Evolutionary conservation across 2,113 vertebrate species (phyloP), one percentile per base, ranked within the genome.

Genomic region (Rynchops niger): DNA sequence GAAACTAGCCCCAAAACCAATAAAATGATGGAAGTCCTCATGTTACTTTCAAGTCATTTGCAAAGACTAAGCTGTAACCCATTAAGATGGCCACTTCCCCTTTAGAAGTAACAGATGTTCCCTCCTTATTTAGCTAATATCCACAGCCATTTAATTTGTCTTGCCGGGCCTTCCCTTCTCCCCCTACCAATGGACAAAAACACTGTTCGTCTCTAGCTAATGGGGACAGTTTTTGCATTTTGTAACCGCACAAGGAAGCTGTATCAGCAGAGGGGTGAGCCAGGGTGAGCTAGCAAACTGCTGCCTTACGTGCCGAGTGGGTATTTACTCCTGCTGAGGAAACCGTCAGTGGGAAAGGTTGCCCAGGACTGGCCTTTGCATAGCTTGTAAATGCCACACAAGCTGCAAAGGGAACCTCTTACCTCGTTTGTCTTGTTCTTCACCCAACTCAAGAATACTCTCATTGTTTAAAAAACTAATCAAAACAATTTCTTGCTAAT

Each of bases 31-130:
- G 72, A 96, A 93, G 47, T 40, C 13, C 12, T 77, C 30, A 26
- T 66, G 50, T 66, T 62, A 61, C 67, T 92, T 93, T 90, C 79
- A 78, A 73, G 53, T 73, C 19, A 84, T 90, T 90, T 93, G 89
- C 70, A 86, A 90, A 94, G 43, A 38, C 23, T 56, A 22, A 95
- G 12, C 56, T 62, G 78, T 59, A 82, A 80, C 45, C 58, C 50
- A 40, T 53, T 55, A 63, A 78, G 52, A 58, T 4, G 58, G 62
- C 49, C 91, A 92, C 95, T 98, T 98, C 97, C 91, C 73, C 30
- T 95, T 94, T 11, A 93, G 70, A 73, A 91, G 88, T 40, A 93
- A 74, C 96, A 96, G 96, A 36, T 97, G 95, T 86, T 96, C 59
- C n/a, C 53, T 71, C 72, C 23, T 74, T 69, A 58, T 59, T 91